Conservation (phyloP, 2,797 vertebrate genomes). For the Ptychadena robeensis region DNA sequence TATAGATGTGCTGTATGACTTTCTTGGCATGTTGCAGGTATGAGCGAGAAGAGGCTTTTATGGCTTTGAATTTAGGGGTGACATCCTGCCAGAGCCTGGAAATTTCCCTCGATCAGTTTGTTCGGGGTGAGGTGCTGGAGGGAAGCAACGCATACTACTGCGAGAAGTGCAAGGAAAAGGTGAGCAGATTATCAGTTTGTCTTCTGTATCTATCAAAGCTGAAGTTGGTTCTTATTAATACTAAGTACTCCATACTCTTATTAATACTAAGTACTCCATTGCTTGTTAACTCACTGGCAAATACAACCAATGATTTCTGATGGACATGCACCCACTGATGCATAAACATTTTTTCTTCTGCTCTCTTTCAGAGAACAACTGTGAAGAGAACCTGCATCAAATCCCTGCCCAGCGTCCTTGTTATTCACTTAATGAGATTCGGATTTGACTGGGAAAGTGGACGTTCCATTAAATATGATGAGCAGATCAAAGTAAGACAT, state of each 20-base stretch:
- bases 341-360: background rate
- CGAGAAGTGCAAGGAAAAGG: conserved; percentile 99
- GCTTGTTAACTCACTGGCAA: too few relatives aligned
- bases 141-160: conserved; percentile 99
- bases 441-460: conserved; percentile 99
- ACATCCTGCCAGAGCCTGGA: conserved; percentile 97
- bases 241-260: too few relatives aligned
- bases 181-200: conserved; percentile 63
- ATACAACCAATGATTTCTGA: too few relatives aligned
- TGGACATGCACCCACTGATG: too few relatives aligned
- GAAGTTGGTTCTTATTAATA: too few relatives aligned
- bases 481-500: conserved; percentile 92
- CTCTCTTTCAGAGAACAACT: conserved; percentile 87
- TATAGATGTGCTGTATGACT: background rate
- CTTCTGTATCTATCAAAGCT: background rate
- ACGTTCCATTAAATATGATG: conserved; percentile 97
- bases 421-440: conserved; percentile 98
- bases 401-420: conserved; percentile 91
- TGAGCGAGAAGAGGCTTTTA: conserved; percentile 97
- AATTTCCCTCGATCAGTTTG: conserved; percentile 98
- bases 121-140: conserved; percentile 95
- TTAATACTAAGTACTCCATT: too few relatives aligned
- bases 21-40: conserved; percentile 78
- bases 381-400: conserved; percentile 98
- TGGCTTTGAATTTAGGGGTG: conserved; percentile 96